phyloP scores from a whole-genome alignment of 2,888 invertebrate species.

The Drosophila falleni region DNA sequence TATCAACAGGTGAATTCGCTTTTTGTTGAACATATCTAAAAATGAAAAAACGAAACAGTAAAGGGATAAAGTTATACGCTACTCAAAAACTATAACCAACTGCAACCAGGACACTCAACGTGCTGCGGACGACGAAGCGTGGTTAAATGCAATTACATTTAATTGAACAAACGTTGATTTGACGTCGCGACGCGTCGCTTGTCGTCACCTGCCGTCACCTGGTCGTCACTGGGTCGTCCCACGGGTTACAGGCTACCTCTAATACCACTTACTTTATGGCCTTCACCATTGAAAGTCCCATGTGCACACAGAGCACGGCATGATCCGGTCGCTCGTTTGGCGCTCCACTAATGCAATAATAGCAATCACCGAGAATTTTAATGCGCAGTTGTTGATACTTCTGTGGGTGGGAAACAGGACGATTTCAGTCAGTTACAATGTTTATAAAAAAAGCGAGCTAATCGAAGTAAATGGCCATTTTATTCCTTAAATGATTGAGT shows the following conservation, averaged over 20 bases:
- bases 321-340: conserved; percentile 96
- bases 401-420: conserved; percentile 85
- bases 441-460: conserved; percentile 36
- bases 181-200: conserved; percentile 42
- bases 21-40: conserved; percentile 95
- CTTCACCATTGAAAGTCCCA: conserved; percentile 98
- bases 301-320: conserved; percentile 96
- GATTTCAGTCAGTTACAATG: conserved; percentile 18
- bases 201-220: conserved; percentile 30
- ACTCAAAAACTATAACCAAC: conserved; percentile 8
- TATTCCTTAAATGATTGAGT: conserved; percentile 2
- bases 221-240: conserved; percentile 24
- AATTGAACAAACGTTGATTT: conserved; percentile 79
- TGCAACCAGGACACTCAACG: conserved; percentile 7
- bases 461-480: conserved; percentile 29
- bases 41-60: not conserved
- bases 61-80: conserved; percentile 17
- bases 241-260: not conserved
- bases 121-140: conserved; percentile 41
- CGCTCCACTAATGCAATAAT: conserved; percentile 98
- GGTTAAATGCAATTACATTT: conserved; percentile 75
- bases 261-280: conserved; percentile 93
- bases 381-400: conserved; percentile 97
- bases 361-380: conserved; percentile 98
- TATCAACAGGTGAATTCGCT: conserved; percentile 96